Evolutionary conservation across 2,888 invertebrate species (phyloP).

Genomic region (Dione juno): DNA sequence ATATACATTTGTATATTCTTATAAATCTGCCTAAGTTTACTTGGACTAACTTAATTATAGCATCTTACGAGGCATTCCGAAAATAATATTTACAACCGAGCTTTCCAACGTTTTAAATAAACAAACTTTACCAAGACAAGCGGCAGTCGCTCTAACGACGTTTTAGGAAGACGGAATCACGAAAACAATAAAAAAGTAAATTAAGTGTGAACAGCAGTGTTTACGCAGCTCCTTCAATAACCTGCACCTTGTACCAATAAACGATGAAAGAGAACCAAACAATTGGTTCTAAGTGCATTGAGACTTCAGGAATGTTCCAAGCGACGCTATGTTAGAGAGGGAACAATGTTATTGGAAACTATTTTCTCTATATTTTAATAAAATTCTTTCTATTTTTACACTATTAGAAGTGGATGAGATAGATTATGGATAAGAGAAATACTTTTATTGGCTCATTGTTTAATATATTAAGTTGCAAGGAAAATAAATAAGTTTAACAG

Average conservation of each 20-base stretch:
- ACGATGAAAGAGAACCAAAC: conserved; percentile 28
- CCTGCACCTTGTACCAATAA: conserved; percentile 29
- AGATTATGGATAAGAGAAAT: too few species aligned
- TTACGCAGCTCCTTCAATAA: conserved; percentile 34
- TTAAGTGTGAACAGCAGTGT: conserved; percentile 35
- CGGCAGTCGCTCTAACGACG: conserved; percentile 12
- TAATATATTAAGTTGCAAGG: too few species aligned
- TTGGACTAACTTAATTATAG: background rate
- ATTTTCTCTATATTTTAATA: background rate
- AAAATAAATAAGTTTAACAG: too few species aligned
- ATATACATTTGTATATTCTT: too few species aligned
- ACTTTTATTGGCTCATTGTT: too few species aligned
- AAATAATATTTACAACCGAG: conserved; percentile 1
- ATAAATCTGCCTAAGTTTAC: background rate
- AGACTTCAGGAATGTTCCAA: conserved; percentile 26
- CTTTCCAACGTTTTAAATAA: conserved; percentile 15
- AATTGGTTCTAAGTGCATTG: conserved; percentile 30
- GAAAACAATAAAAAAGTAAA: conserved; percentile 40
- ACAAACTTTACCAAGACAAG: conserved; percentile 16
- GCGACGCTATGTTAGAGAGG: conserved; percentile 1
- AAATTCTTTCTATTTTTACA: background rate
- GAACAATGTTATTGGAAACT: conserved; percentile 11
- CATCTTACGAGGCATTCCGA: background rate
- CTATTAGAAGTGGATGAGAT: too few species aligned
- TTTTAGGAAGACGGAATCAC: conserved; percentile 26